These are phyloP conservation scores for Machimus atricapillus DNA, from an alignment of 2,888 invertebrate genomes.

Conservation along the genomic window DNA sequence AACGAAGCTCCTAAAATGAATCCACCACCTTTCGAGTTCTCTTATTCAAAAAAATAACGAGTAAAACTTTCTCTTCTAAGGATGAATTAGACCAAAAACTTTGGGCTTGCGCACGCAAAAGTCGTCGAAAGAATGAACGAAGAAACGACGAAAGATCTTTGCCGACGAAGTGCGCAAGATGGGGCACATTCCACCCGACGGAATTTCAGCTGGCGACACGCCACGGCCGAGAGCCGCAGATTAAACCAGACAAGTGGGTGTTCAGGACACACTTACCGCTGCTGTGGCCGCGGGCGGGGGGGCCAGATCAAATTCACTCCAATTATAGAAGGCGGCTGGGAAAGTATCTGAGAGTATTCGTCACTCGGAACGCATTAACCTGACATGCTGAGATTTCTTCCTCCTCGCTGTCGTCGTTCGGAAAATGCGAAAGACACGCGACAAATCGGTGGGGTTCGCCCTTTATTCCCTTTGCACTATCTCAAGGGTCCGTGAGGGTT, in stretches of 20 bases:
- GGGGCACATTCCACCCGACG: background rate
- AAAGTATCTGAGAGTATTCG: slow-evolving; percentile 12
- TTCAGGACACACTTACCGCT: slow-evolving; percentile 21
- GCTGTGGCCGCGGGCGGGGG: background rate
- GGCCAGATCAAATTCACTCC: background rate
- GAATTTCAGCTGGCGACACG: slow-evolving; percentile 20
- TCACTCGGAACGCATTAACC: background rate
- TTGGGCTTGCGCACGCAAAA: slow-evolving; percentile 4
- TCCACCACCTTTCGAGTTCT: background rate
- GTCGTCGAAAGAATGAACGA: background rate
- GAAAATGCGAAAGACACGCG: background rate
- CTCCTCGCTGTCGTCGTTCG: background rate
- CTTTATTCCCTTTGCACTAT: background rate
- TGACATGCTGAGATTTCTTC: slow-evolving; percentile 5
- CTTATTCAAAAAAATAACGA: background rate
- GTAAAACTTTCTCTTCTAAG: background rate
- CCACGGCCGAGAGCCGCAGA: slow-evolving; percentile 5
- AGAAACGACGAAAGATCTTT: background rate
- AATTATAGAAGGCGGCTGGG: slow-evolving; percentile 1
- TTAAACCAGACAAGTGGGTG: slow-evolving; percentile 42
- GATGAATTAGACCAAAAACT: background rate
- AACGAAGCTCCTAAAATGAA: background rate
- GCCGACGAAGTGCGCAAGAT: background rate
- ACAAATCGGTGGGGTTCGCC: background rate
- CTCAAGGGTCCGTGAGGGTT: background rate